A percentile compares a stretch with the other conserved stretches of the same genome.
phyloP scores from a whole-genome alignment of 2,888 invertebrate genomes.

The Andrena trimmerana region DNA sequence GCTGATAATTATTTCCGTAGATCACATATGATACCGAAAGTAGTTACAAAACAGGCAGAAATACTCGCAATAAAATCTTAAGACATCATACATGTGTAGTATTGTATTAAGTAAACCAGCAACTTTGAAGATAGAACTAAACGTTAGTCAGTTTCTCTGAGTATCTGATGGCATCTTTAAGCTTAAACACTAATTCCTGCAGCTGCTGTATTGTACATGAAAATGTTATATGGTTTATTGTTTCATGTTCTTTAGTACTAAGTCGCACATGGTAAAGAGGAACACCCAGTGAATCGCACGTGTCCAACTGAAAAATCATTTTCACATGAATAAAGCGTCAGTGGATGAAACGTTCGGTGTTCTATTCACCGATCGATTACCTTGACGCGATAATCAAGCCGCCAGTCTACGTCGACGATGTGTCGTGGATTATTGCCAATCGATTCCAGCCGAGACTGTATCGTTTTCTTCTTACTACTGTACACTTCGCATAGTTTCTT shows the following conservation, averaged over 20 bases:
- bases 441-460: slow-evolving; percentile 76
- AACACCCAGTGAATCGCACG: slow-evolving; percentile 71
- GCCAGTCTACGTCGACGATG: slow-evolving; percentile 83
- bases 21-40: not conserved
- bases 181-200: slow-evolving; percentile 89
- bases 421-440: slow-evolving; percentile 80
- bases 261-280: slow-evolving; percentile 77
- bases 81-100: slow-evolving; percentile 28
- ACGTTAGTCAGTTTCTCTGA: slow-evolving; percentile 86
- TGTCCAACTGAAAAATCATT: slow-evolving; percentile 73
- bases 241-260: slow-evolving; percentile 74
- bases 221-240: slow-evolving; percentile 86
- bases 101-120: slow-evolving; percentile 20
- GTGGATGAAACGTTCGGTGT: slow-evolving; percentile 24
- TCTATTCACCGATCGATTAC: slow-evolving; percentile 69
- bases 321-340: slow-evolving; percentile 24
- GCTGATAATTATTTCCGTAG: slow-evolving; percentile 31
- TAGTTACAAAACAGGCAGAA: not conserved
- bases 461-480: slow-evolving; percentile 69
- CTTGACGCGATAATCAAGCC: slow-evolving; percentile 83
- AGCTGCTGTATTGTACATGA: slow-evolving; percentile 88
- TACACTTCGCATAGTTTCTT: slow-evolving; percentile 78
- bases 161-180: slow-evolving; percentile 89
- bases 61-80: slow-evolving; percentile 21
- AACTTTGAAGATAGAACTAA: slow-evolving; percentile 28